Conservation (phyloP, 2,797 vertebrate species). For the Coregonus suidteri region DNA sequence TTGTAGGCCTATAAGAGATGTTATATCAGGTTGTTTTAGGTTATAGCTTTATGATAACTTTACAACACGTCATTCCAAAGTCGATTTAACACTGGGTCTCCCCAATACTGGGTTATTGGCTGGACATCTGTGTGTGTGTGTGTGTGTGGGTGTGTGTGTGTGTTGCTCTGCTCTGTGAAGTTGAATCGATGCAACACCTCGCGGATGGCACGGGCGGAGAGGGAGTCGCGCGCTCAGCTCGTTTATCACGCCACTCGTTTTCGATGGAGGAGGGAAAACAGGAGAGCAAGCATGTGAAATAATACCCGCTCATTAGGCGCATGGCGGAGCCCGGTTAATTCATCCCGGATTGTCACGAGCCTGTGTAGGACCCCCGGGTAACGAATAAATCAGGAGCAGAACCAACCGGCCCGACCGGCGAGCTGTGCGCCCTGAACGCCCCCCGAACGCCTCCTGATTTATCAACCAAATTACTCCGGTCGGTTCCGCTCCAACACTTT, state of each 20-base stretch:
- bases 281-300: constrained; percentile 75
- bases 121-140: neutral
- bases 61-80: neutral
- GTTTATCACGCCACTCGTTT: constrained; percentile 89
- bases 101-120: neutral
- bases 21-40: neutral
- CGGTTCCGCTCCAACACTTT: constrained; percentile 81
- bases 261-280: constrained; percentile 70
- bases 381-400: constrained; percentile 90
- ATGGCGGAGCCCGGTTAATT: constrained; percentile 90
- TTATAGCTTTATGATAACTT: neutral
- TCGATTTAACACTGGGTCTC: neutral
- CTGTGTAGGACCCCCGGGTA: constrained; percentile 93
- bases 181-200: constrained; percentile 95
- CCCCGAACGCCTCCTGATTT: constrained; percentile 81
- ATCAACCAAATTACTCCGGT: constrained; percentile 94
- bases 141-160: neutral
- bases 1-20: neutral
- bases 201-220: constrained; percentile 65
- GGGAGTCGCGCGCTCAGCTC: constrained; percentile 76
- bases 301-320: constrained; percentile 96
- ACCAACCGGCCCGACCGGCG: constrained; percentile 69
- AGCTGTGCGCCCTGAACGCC: constrained; percentile 76
- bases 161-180: constrained; percentile 73
- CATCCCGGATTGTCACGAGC: constrained; percentile 91